Base-by-base conservation (phyloP, 2,797 vertebrate genomes). In the Esox lucius region DNA sequence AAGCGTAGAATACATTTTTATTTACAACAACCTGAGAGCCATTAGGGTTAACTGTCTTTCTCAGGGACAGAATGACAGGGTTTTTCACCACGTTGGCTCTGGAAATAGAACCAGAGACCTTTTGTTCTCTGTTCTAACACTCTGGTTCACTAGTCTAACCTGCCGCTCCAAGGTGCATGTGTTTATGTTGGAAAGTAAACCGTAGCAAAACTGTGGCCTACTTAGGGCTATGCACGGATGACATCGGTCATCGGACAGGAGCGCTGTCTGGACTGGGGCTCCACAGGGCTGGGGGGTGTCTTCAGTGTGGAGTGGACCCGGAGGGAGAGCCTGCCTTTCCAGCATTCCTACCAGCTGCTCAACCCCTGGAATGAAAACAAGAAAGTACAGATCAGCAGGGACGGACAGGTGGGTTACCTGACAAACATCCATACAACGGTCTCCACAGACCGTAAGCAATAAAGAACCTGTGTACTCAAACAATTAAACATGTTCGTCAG, bases 311-410 rank as follows among this genome's bases (percentile, higher is more conserved):
- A 97, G 19, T 98, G 97, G 97, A 94, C 98, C 70, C 89, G 80
- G 65, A 97, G 93, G 81, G 95, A 97, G 83, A 95, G 84, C 70
- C 89, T 98, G 77, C 92, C 96, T 46, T 98, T 98, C 88, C 94
- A 95, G 19, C 90, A 86, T 80, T 91, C 95, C 16, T 95, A 95
- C 4, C 94, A 96, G 79, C 93, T 98, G 59, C 88, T 95, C 48
- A 99, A 98, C 86, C 95, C 94, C 16, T 98, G 96, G 96, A 98
- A 97, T 42, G 94, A 96, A 84, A 96, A 95, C 85, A 97, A 96
- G 87, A 96, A 93, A 88, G 96, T 98, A 15, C 96, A 98, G 80
- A 95, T 97, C 86, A 98, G 97, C 93, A 91, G 96, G 82, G 97
- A 99, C 73, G 96, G 96, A 74, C 97, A 99, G 95, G 97, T 99